Conservation (phyloP, 2,888 invertebrate species). For the Eretmocerus hayati region DNA sequence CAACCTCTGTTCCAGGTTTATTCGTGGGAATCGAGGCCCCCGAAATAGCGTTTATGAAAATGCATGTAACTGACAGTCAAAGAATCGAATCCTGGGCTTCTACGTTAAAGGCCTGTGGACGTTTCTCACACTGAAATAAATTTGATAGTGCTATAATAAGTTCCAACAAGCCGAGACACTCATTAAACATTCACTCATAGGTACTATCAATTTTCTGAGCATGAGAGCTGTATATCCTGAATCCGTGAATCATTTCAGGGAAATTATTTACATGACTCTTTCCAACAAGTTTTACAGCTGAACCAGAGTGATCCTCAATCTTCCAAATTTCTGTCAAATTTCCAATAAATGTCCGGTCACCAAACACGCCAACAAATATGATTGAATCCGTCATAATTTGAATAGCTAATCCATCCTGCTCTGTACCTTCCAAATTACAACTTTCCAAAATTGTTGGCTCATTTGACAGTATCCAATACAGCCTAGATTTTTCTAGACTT, state of each 20-base stretch:
- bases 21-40: too few species aligned
- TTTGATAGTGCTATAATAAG: too few species aligned
- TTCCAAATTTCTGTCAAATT: conserved; percentile 6
- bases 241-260: background rate
- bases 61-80: too few species aligned
- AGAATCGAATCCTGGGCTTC: too few species aligned
- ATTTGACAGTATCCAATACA: conserved; percentile 1
- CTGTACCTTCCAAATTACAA: background rate
- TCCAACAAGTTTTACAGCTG: background rate
- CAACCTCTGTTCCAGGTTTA: too few species aligned
- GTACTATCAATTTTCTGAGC: background rate
- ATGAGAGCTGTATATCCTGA: background rate
- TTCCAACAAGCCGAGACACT: too few species aligned
- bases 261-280: background rate
- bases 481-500: background rate
- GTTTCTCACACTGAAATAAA: too few species aligned
- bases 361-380: background rate
- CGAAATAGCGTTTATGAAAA: too few species aligned
- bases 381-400: background rate
- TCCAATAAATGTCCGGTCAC: conserved; percentile 3
- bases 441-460: background rate
- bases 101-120: too few species aligned
- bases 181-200: too few species aligned
- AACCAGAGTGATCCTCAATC: background rate
- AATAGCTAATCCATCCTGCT: background rate